These are phyloP conservation scores for Julus scanicus DNA, from an alignment of 2,888 invertebrate species.

Conservation along the genomic window DNA sequence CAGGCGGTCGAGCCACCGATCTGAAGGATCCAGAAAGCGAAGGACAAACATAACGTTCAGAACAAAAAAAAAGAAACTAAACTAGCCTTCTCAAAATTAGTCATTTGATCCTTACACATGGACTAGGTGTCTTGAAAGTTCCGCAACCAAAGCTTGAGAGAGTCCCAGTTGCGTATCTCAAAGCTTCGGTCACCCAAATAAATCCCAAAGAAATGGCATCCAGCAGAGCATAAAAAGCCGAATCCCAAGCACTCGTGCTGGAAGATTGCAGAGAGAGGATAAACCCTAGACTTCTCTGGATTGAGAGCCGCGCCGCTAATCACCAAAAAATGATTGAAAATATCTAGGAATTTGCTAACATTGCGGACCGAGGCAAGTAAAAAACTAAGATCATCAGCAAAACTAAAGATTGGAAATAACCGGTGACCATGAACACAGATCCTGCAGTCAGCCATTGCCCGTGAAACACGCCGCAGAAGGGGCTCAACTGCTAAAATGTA, in stretches of 20 bases:
- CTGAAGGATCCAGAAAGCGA: background rate
- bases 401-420: background rate
- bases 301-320: background rate
- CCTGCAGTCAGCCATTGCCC: no score
- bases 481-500: background rate
- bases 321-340: background rate
- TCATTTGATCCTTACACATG: background rate
- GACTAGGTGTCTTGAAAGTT: background rate
- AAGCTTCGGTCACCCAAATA: rapidly evolving
- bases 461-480: background rate
- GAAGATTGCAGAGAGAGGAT: no score
- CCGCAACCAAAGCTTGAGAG: background rate
- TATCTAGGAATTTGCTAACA: background rate
- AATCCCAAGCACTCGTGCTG: background rate
- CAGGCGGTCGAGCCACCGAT: background rate
- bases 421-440: no score
- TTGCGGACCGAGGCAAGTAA: background rate
- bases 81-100: background rate
- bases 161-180: background rate
- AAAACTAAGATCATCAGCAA: background rate
- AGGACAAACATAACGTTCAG: background rate
- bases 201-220: background rate
- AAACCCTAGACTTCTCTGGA: background rate
- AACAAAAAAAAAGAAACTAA: background rate
- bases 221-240: no score